Conservation (phyloP, 2,113 vertebrate species). For the Phaethornis superciliosus region DNA sequence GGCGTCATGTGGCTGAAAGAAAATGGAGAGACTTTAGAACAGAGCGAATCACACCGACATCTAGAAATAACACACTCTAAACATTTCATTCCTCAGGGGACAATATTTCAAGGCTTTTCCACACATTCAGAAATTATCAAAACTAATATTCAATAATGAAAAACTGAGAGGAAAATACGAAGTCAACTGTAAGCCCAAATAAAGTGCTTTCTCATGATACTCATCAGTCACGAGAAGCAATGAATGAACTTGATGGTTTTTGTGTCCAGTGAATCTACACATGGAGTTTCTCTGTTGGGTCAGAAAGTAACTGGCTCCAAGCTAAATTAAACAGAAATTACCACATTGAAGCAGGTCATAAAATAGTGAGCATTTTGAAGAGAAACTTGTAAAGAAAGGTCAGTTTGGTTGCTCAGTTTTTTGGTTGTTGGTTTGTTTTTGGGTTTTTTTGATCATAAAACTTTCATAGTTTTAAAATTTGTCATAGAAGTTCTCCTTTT, state of each 20-base stretch:
- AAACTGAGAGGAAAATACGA: not conserved
- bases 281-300: not conserved
- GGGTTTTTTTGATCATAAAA: not conserved
- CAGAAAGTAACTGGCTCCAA: not conserved
- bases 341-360: not conserved
- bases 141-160: not conserved
- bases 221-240: not conserved
- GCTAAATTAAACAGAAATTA: constrained; percentile 10
- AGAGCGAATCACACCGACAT: not conserved
- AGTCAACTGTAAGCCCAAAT: not conserved
- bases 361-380: not conserved
- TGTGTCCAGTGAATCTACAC: not conserved
- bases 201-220: not conserved
- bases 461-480: not conserved
- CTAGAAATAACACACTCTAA: not conserved
- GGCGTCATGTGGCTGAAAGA: not conserved
- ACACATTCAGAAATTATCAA: not conserved
- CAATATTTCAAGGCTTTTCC: not conserved
- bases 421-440: not conserved
- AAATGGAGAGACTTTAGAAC: not conserved
- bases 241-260: not conserved
- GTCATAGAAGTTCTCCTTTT: not conserved
- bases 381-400: not conserved
- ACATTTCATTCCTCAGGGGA: not conserved
- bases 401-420: not conserved